Evolutionary conservation across 2,888 invertebrate species (phyloP).

Genomic region (Formica aserva): DNA sequence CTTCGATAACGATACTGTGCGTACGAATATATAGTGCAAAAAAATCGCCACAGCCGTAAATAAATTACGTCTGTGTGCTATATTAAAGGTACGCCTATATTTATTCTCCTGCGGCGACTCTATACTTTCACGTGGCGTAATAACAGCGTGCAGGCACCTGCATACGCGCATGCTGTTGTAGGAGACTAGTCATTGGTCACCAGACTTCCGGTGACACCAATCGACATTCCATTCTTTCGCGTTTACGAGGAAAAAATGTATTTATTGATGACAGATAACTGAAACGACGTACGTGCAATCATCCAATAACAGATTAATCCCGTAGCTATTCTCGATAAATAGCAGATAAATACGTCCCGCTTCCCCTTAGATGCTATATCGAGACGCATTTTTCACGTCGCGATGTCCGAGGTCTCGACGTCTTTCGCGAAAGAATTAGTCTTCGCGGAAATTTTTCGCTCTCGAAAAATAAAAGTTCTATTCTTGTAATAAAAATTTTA

Average conservation of each 20-base stretch:
- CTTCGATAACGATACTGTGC: neutral
- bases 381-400: constrained; percentile 57
- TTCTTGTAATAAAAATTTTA: constrained; percentile 1
- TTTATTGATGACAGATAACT: constrained; percentile 76
- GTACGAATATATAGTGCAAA: constrained; percentile 31
- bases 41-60: constrained; percentile 21
- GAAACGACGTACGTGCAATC: constrained; percentile 68
- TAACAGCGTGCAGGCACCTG: constrained; percentile 44
- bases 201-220: constrained; percentile 70
- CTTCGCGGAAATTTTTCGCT: neutral
- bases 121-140: constrained; percentile 58
- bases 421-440: neutral
- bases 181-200: constrained; percentile 66
- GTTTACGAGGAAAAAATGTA: constrained; percentile 69
- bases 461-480: constrained; percentile 1
- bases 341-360: constrained; percentile 27
- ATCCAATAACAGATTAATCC: constrained; percentile 80
- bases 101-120: constrained; percentile 54
- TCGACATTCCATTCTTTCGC: constrained; percentile 76
- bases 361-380: constrained; percentile 45
- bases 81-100: constrained; percentile 42
- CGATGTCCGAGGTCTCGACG: constrained; percentile 27
- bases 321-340: constrained; percentile 78
- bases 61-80: constrained; percentile 21
- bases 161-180: constrained; percentile 38